Evolutionary conservation across 2,888 invertebrate genomes (phyloP).

Genomic region (Tachina fera): DNA sequence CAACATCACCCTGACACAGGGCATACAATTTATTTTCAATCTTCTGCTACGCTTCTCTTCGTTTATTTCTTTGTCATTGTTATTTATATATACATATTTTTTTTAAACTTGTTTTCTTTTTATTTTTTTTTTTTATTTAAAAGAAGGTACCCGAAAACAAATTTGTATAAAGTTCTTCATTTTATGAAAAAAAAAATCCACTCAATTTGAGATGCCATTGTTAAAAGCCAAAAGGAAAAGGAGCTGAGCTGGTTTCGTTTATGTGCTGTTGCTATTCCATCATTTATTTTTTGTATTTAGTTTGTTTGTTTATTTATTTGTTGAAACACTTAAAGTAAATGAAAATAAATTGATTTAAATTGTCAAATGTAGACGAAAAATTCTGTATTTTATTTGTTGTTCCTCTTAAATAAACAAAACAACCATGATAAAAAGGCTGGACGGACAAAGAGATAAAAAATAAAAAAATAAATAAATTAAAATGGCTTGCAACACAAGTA

Average conservation of each 20-base stretch:
- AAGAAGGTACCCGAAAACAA: slow-evolving; percentile 38
- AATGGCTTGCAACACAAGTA: background rate
- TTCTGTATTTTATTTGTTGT: background rate
- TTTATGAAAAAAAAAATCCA: slow-evolving; percentile 51
- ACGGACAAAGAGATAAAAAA: background rate
- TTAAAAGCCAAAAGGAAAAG: slow-evolving; percentile 36
- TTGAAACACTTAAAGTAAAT: slow-evolving; percentile 64
- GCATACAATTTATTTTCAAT: slow-evolving; percentile 66
- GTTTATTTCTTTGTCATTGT: slow-evolving; percentile 55
- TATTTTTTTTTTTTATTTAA: slow-evolving; percentile 28
- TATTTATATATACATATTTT: slow-evolving; percentile 27
- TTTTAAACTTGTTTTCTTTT: background rate
- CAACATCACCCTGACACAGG: slow-evolving; percentile 52
- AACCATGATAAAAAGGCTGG: no score
- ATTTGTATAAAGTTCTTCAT: slow-evolving; percentile 38
- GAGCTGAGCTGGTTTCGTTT: background rate
- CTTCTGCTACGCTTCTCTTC: slow-evolving; percentile 24
- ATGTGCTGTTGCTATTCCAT: background rate
- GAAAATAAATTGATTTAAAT: slow-evolving; percentile 69
- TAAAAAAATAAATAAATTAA: slow-evolving; percentile 23
- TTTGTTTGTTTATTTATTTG: slow-evolving; percentile 60
- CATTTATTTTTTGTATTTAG: slow-evolving; percentile 12
- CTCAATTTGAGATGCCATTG: slow-evolving; percentile 61
- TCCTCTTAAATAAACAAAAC: slow-evolving; percentile 38
- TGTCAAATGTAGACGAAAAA: slow-evolving; percentile 34